Evolutionary conservation across 2,113 vertebrate species (phyloP).

Genomic region (Oncorhynchus clarkii): DNA sequence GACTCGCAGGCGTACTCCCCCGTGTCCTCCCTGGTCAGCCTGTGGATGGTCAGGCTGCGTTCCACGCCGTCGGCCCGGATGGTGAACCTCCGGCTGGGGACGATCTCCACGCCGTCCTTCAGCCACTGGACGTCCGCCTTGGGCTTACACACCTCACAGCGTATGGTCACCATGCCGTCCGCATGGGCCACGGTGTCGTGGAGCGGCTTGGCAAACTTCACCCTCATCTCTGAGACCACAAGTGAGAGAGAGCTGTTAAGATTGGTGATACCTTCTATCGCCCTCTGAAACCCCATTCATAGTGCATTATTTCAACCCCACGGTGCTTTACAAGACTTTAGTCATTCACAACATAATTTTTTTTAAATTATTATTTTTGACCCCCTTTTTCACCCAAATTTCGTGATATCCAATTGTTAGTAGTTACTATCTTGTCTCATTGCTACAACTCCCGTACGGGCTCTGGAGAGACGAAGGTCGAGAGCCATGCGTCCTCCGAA

Average conservation of each 20-base stretch:
- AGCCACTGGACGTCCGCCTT: constrained; percentile 83
- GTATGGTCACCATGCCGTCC: constrained; percentile 76
- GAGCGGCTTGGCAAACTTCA: constrained; percentile 77
- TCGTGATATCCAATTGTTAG: too few species aligned
- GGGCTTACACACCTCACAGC: constrained; percentile 81
- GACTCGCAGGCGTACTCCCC: constrained; percentile 83
- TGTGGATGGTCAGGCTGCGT: constrained; percentile 83
- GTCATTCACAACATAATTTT: too few species aligned
- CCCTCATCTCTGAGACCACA: constrained; percentile 74
- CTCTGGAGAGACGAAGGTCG: too few species aligned
- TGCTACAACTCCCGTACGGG: too few species aligned
- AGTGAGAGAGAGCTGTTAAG: background rate
- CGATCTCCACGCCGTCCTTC: constrained; percentile 74
- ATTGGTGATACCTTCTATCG: background rate
- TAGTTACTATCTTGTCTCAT: too few species aligned
- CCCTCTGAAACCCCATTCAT: too few species aligned
- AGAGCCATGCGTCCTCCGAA: too few species aligned
- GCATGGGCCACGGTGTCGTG: constrained; percentile 72
- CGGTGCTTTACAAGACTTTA: background rate
- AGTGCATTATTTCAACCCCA: too few species aligned
- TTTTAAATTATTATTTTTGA: too few species aligned
- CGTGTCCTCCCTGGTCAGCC: constrained; percentile 69
- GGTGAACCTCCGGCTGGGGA: constrained; percentile 61
- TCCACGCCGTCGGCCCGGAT: constrained; percentile 77
- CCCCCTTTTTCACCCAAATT: too few species aligned